These are phyloP conservation scores for Brachyhypopomus gauderio DNA, from an alignment of 2,113 vertebrate genomes.

Conservation along the genomic window DNA sequence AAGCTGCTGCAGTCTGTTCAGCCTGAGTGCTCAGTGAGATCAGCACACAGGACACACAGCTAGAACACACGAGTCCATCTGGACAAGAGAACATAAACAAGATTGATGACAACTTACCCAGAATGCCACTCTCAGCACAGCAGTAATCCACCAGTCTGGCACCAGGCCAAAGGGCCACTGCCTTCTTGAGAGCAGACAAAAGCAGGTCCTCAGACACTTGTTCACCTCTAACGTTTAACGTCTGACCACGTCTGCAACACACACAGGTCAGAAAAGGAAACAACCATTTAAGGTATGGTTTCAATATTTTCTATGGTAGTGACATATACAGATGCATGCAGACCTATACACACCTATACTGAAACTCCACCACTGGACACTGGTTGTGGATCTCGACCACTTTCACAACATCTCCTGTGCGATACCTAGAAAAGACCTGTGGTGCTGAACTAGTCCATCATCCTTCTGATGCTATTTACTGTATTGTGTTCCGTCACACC, in stretches of 20 bases:
- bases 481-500: too few species aligned
- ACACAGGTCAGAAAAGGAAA: not conserved
- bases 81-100: not conserved
- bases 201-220: constrained; percentile 80
- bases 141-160: constrained; percentile 84
- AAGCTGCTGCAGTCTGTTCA: too few species aligned
- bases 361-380: constrained; percentile 84
- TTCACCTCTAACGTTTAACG: constrained; percentile 85
- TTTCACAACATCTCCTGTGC: constrained; percentile 82
- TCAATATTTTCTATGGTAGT: not conserved
- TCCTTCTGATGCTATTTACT: too few species aligned
- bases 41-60: not conserved
- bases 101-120: constrained; percentile 75
- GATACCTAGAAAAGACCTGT: constrained; percentile 70
- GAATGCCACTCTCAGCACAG: constrained; percentile 84
- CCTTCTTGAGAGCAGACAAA: constrained; percentile 71
- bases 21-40: too few species aligned
- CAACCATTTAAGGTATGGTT: too few species aligned
- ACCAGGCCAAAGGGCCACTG: constrained; percentile 81
- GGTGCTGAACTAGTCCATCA: too few species aligned
- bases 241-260: constrained; percentile 76
- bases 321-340: not conserved
- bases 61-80: not conserved
- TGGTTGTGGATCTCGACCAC: constrained; percentile 82
- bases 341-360: constrained; percentile 74